phyloP scores from a whole-genome alignment of 2,888 invertebrate species.

The Lordiphosa andalusiaca region DNA sequence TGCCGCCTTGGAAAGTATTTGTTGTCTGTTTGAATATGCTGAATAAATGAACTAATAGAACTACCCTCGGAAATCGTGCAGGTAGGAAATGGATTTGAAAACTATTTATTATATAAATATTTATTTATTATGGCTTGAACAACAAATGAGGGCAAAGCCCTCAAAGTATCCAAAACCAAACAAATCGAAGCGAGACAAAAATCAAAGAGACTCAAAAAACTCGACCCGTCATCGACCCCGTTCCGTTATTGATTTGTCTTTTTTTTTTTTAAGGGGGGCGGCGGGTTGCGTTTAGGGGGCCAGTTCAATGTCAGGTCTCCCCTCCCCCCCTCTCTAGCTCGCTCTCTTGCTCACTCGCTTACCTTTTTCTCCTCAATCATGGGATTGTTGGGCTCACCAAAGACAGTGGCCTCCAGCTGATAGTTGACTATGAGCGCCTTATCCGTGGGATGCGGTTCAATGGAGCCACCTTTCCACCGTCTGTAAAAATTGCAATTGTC shows the following conservation, averaged over 20 bases:
- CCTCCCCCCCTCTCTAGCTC: not conserved
- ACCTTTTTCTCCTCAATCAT: conserved; percentile 92
- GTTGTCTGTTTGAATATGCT: too few relatives aligned
- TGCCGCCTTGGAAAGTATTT: too few relatives aligned
- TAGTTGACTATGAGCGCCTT: conserved; percentile 93
- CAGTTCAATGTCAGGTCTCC: conserved; percentile 33
- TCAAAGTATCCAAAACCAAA: conserved; percentile 4
- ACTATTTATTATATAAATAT: too few relatives aligned
- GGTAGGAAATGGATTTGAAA: not conserved
- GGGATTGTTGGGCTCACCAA: conserved; percentile 89
- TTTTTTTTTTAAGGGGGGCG: not conserved
- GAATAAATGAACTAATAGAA: too few relatives aligned
- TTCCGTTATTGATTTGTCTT: conserved; percentile 31
- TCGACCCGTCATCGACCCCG: conserved; percentile 37
- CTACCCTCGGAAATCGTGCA: too few relatives aligned
- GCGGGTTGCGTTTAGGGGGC: not conserved
- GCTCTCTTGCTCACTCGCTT: conserved; percentile 35
- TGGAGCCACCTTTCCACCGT: conserved; percentile 87
- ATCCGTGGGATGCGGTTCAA: conserved; percentile 94
- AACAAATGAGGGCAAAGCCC: conserved; percentile 35
- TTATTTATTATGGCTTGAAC: conserved; percentile 9
- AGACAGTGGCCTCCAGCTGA: conserved; percentile 91
- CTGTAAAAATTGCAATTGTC: conserved; percentile 77
- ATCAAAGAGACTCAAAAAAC: not conserved
- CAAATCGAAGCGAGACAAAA: not conserved